These are phyloP conservation scores for Aradus depressus DNA, from an alignment of 2,888 invertebrate genomes.

Conservation along the genomic window DNA sequence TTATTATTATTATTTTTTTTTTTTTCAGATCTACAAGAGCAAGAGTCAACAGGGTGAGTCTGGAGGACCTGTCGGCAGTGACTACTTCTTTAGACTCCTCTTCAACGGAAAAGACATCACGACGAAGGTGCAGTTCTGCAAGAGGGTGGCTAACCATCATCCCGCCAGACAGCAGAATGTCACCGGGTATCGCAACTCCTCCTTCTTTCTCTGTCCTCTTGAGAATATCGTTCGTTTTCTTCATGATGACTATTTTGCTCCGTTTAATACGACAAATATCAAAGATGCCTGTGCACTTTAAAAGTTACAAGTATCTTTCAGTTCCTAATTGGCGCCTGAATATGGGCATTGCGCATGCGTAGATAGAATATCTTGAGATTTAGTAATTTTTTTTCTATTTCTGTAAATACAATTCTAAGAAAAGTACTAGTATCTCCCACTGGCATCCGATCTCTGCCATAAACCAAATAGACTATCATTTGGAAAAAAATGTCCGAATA, in stretches of 20 bases:
- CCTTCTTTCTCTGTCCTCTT: conserved; percentile 63
- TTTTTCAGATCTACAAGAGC: conserved; percentile 28
- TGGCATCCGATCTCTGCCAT: too few species aligned
- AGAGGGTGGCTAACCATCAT: conserved; percentile 33
- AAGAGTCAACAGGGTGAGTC: conserved; percentile 24
- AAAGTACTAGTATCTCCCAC: too few species aligned
- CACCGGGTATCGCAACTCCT: conserved; percentile 26
- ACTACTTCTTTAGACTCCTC: conserved; percentile 70
- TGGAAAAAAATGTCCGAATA: too few species aligned
- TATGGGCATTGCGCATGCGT: too few species aligned
- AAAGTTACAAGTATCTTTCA: background rate
- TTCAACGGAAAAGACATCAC: conserved; percentile 83
- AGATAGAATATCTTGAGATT: too few species aligned
- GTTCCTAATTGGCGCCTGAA: too few species aligned
- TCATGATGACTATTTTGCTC: conserved; percentile 73
- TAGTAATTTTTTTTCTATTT: too few species aligned
- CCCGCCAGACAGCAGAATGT: conserved; percentile 36
- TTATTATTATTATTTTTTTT: conserved; percentile 7
- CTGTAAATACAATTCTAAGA: too few species aligned
- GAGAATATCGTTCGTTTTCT: conserved; percentile 78
- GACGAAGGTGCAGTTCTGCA: conserved; percentile 67
- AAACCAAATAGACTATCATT: too few species aligned
- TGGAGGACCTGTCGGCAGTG: conserved; percentile 42
- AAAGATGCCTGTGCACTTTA: conserved; percentile 59
- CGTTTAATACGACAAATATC: conserved; percentile 77